Base-by-base conservation (phyloP, 2,113 vertebrate genomes). In the Coptodon rendalli region DNA sequence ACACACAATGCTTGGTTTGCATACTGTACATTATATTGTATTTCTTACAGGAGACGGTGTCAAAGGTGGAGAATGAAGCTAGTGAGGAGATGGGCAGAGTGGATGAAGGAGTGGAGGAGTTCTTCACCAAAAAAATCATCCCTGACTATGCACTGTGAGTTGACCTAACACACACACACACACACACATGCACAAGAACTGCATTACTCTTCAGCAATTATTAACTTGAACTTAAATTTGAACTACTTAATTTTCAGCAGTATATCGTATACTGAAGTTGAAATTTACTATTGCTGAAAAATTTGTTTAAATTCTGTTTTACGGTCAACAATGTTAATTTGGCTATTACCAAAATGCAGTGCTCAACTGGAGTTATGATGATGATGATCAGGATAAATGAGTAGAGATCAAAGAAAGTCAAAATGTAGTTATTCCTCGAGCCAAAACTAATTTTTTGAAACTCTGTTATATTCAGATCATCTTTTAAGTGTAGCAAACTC, bases 21-120 rank as follows among this genome's bases (percentile, higher is more conserved):
- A 78, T 50, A n/a, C 27, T 78, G 16, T 31, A 52, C 17, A 29
- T 78, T 52, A 52, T 50, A 12, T 52, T 52, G 36, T 91, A 43
- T 82, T 84, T 88, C 78, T 85, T 87, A 0, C 89, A 98, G 98
- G 97, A 97, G 71, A 96, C 96, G 82, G 96, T 96, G 0, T 94
- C 96, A 86, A 96, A 97, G 93, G 96, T 92, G 0, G 97, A 98
- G 90, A 97, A 97, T 94, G 97, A 97, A 3, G 96, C 96, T 92
- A 97, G 96, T 91, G 96, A 97, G 84, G 97, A 96, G 89, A 98
- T 97, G 89, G 97, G 97, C 53, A 95, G 97, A 0, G 97, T 99
- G 95, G 98, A 99, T 1, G 98, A 99, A 93, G 98, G 98, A 24
- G 97, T 99, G 94, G 98, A 99, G 81, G 98, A 99, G 90, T 99